These are phyloP conservation scores for Drosophila mayri DNA, from an alignment of 1,140 invertebrate genomes.

Conservation along the genomic window DNA sequence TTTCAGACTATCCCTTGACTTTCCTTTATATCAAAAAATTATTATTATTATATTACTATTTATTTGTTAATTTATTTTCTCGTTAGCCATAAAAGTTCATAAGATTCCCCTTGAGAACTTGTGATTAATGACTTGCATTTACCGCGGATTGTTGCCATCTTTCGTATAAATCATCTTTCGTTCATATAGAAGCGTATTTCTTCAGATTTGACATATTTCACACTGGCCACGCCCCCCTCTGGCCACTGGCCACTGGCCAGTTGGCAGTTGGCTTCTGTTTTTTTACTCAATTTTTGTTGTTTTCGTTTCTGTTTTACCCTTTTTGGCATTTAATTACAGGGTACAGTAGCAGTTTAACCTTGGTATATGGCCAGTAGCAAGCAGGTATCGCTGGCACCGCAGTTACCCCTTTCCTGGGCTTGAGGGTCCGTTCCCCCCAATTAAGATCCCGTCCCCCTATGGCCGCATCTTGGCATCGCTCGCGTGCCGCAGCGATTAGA, in stretches of 20 bases:
- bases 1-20: background rate
- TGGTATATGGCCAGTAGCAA: conserved; percentile 45
- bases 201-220: conserved; percentile 45
- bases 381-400: background rate
- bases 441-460: background rate
- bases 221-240: conserved; percentile 18
- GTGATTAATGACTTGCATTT: conserved; percentile 24
- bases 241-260: conserved; percentile 17
- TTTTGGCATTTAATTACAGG: conserved; percentile 73
- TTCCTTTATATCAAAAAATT: background rate
- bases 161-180: conserved; percentile 23
- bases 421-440: background rate
- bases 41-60: background rate
- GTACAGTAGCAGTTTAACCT: conserved; percentile 55
- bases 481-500: conserved; percentile 72
- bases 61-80: background rate
- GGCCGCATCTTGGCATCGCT: conserved; percentile 43
- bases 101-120: background rate
- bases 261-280: conserved; percentile 51
- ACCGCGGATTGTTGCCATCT: conserved; percentile 26
- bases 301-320: background rate
- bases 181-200: conserved; percentile 3
- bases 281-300: conserved; percentile 42
- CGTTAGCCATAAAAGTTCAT: background rate
- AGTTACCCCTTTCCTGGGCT: conserved; percentile 13